phyloP scores from a whole-genome alignment of 2,113 vertebrate species.

The Baryphthengus martii region DNA sequence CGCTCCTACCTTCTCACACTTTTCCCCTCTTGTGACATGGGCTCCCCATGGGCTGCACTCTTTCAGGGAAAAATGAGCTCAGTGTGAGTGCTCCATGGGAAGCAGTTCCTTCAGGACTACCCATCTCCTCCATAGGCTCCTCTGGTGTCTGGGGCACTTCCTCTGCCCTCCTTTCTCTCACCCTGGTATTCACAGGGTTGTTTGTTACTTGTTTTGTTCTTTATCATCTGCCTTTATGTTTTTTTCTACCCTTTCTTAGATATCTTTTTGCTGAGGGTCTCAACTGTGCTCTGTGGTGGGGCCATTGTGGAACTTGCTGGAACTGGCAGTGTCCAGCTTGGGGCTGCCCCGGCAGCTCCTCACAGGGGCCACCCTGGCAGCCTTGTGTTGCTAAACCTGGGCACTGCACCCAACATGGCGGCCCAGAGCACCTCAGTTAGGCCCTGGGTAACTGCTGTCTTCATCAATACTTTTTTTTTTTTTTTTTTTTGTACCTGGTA shows the following conservation, averaged over 20 bases:
- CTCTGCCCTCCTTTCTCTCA: neutral
- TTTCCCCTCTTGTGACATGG: neutral
- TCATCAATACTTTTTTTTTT: neutral
- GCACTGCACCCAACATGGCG: neutral
- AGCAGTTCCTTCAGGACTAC: neutral
- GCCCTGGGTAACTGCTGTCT: neutral
- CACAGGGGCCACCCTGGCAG: neutral
- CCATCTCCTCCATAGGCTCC: neutral
- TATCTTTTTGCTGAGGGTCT: neutral
- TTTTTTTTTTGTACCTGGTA: neutral
- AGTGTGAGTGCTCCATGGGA: rapidly evolving
- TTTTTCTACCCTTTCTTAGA: neutral
- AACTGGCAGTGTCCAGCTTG: neutral
- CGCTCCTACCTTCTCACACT: neutral
- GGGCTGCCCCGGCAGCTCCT: neutral
- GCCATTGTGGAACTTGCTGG: rapidly evolving
- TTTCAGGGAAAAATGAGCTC: neutral
- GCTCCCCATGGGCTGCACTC: neutral
- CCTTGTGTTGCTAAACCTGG: neutral
- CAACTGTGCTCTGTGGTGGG: neutral
- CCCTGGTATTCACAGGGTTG: neutral
- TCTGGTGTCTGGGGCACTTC: neutral
- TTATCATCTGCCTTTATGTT: neutral
- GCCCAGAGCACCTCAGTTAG: neutral
- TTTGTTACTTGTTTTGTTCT: neutral